Evolutionary conservation across 2,888 invertebrate genomes (phyloP).

Genomic region (Syrista parreyssii): DNA sequence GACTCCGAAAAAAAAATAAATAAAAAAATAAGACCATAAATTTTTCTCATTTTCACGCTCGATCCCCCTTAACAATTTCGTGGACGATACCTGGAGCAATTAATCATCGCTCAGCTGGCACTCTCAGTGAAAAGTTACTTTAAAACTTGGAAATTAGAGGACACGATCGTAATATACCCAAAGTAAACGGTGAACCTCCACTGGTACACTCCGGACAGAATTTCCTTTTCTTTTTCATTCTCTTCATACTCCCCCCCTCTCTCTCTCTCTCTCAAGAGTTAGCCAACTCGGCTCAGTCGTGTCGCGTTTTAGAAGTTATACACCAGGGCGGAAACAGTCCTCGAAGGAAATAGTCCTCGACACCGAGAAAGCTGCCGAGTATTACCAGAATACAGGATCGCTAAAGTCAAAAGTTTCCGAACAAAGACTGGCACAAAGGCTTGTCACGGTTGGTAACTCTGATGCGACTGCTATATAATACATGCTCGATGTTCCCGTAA

Average conservation of each 20-base stretch:
- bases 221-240: background rate
- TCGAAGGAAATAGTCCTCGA: constrained; percentile 30
- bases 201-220: background rate
- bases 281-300: background rate
- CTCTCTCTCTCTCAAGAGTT: background rate
- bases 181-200: background rate
- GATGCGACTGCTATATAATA: constrained; percentile 20
- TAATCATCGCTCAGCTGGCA: background rate
- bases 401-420: constrained; percentile 31
- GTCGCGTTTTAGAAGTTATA: constrained; percentile 11
- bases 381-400: constrained; percentile 33
- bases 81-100: background rate
- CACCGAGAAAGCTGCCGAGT: constrained; percentile 25
- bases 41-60: background rate
- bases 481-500: background rate
- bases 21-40: background rate
- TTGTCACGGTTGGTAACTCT: constrained; percentile 29
- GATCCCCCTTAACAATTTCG: background rate
- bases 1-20: background rate
- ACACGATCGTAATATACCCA: background rate
- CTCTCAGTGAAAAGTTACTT: background rate
- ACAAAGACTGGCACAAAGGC: constrained; percentile 29
- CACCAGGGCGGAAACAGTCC: constrained; percentile 27
- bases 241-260: background rate
- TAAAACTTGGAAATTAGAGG: background rate